Evolutionary conservation across 1,140 invertebrate species (phyloP).

Genomic region (Glomeris maerens): DNA sequence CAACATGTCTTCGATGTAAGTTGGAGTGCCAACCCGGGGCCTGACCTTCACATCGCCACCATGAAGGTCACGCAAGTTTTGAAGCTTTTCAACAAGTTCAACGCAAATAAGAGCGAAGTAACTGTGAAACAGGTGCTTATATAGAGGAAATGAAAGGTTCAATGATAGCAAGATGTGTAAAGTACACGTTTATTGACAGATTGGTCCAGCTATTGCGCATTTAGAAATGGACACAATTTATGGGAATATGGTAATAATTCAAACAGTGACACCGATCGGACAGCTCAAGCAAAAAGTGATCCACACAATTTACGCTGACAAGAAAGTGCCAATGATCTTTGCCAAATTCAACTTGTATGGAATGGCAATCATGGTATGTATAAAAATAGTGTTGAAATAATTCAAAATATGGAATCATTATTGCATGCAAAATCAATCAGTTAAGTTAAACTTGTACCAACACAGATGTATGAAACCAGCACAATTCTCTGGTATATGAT

Average conservation of each 20-base stretch:
- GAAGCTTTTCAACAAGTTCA: constrained; percentile 37
- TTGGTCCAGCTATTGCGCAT: constrained; percentile 65
- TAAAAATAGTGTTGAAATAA: no score
- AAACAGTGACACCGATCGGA: constrained; percentile 54
- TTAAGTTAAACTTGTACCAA: no score
- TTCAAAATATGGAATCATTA: no score
- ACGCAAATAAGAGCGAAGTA: constrained; percentile 39
- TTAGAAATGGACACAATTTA: constrained; percentile 34
- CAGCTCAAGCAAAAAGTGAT: constrained; percentile 61
- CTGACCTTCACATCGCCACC: constrained; percentile 42
- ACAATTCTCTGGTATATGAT: no score
- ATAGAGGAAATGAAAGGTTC: no score
- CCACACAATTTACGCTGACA: constrained; percentile 64
- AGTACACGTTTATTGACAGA: constrained; percentile 36
- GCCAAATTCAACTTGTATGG: no score
- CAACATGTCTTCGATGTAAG: constrained; percentile 30
- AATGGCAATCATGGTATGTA: no score
- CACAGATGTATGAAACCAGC: no score
- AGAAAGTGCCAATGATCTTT: no score
- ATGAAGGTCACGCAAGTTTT: constrained; percentile 43
- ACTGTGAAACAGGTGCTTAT: constrained; percentile 41
- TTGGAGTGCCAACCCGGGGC: constrained; percentile 28
- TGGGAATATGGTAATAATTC: constrained; percentile 30
- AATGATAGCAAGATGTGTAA: no score
- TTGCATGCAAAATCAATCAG: no score